Conservation (phyloP, 2,113 vertebrate genomes). For the Rousettus leschenaultii region DNA sequence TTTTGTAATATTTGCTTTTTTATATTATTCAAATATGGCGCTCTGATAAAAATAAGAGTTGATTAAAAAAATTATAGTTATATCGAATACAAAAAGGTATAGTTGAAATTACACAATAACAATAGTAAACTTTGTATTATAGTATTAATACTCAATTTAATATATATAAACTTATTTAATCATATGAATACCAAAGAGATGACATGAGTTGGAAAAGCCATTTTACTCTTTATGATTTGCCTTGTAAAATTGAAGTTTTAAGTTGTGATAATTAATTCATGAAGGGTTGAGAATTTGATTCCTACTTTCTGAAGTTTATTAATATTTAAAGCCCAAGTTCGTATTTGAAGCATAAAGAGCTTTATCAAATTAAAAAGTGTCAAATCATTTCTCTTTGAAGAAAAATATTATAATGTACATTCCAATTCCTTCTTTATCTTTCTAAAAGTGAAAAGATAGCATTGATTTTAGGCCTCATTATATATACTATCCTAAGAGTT, state of each 20-base stretch:
- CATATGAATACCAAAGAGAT: conserved; percentile 28
- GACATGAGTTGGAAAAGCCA: conserved; percentile 38
- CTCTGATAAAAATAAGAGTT: not conserved
- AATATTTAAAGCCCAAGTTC: conserved; percentile 66
- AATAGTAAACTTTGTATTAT: not conserved
- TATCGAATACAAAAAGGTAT: not conserved
- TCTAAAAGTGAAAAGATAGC: conserved; percentile 34
- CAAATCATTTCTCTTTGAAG: conserved; percentile 64
- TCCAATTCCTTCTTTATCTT: conserved; percentile 49
- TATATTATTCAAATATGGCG: not conserved
- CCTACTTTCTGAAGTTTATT: conserved; percentile 56
- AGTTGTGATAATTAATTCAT: conserved; percentile 71
- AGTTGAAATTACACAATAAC: not conserved
- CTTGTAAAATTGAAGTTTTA: conserved; percentile 54
- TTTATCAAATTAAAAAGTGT: conserved; percentile 66
- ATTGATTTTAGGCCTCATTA: conserved; percentile 8
- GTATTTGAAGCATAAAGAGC: conserved; percentile 55
- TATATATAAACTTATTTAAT: conserved; percentile 42
- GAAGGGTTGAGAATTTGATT: conserved; percentile 59
- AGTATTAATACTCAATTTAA: conserved; percentile 19
- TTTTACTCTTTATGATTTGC: conserved; percentile 53
- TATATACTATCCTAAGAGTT: not conserved
- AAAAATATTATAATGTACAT: conserved; percentile 56
- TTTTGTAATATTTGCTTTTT: not conserved
- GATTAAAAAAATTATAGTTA: not conserved